Base-by-base conservation (phyloP, 2,888 invertebrate genomes). In the Melieria crassipennis region DNA sequence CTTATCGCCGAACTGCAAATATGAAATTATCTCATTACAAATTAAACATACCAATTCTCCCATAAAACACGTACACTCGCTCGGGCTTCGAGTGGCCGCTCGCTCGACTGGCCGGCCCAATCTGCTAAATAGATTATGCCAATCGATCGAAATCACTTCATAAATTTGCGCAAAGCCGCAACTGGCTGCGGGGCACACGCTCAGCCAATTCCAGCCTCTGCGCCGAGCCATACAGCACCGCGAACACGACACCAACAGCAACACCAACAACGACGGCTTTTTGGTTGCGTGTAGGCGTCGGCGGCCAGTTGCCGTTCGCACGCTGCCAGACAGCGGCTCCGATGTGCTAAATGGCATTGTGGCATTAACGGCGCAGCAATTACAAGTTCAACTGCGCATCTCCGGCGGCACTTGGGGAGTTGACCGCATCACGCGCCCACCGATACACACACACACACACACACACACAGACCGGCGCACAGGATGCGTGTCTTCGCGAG, bases 91-190 rank as follows among this genome's bases (percentile, higher is more conserved):
- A 47, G 55, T 47, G 47, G 11, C 62, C 16, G 47, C 47, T 42
- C 69, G 62, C 52, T 60, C 52, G 46, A 46, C 56, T 62, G 55
- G 62, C 52, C 62, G 55, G 62, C 61, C 55, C 63, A 63, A 66
- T 63, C 70, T 80, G 81, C 83, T 84, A 84, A 84, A 84, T 84
- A 84, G 84, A 84, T 84, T 84, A 84, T 83, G 83, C 84, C 83
- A 84, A 84, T 84, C 84, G 83, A 84, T 84, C 84, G 79, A 82
- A 84, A 84, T 84, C 84, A 84, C 84, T 82, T 84, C 83, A 83
- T 84, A 84, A 84, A 84, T 84, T 81, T 78, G 75, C 74, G 74
- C 82, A 80, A 75, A 75, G 75, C 71, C 75, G 60, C 76, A 75
- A 74, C 73, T 71, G 75, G 76, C 78, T 75, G 66, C 55, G 60